These are phyloP conservation scores for Lutjanus erythropterus DNA, from an alignment of 2,113 vertebrate species.

Conservation along the genomic window DNA sequence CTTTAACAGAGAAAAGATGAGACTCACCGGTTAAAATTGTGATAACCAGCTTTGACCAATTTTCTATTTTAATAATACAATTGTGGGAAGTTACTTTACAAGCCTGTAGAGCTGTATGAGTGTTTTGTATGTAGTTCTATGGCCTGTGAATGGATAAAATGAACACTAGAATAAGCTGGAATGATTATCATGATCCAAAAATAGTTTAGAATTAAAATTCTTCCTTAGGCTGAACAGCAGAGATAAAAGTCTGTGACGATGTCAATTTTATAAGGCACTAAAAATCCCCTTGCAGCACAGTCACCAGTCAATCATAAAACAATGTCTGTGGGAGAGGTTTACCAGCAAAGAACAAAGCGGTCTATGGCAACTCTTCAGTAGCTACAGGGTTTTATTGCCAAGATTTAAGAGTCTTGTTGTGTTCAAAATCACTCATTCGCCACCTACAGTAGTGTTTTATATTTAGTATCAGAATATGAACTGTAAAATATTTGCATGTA, in stretches of 20 bases:
- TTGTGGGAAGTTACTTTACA: not conserved
- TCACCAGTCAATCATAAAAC: slow-evolving; percentile 18
- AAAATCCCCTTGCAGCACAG: not conserved
- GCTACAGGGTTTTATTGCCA: not conserved
- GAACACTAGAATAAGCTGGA: not conserved
- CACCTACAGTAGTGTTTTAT: not conserved
- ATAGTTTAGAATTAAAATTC: not conserved
- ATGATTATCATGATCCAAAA: not conserved
- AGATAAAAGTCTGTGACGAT: not conserved
- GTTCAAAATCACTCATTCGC: not conserved
- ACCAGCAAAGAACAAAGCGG: not conserved
- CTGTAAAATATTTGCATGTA: no score
- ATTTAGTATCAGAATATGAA: not conserved
- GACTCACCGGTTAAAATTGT: not conserved
- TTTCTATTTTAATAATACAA: not conserved
- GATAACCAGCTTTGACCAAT: not conserved
- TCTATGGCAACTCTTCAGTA: not conserved
- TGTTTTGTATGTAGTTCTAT: not conserved
- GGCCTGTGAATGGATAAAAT: not conserved
- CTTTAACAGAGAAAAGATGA: slow-evolving; percentile 52
- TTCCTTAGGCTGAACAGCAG: not conserved
- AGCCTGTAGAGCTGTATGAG: not conserved
- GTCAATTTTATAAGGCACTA: slow-evolving; percentile 15
- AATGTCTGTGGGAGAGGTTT: not conserved
- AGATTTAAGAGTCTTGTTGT: not conserved